Evolutionary conservation across 2,797 vertebrate species (phyloP), one percentile per base, ranked within the genome.

Genomic region (Craterocephalus amniculus): DNA sequence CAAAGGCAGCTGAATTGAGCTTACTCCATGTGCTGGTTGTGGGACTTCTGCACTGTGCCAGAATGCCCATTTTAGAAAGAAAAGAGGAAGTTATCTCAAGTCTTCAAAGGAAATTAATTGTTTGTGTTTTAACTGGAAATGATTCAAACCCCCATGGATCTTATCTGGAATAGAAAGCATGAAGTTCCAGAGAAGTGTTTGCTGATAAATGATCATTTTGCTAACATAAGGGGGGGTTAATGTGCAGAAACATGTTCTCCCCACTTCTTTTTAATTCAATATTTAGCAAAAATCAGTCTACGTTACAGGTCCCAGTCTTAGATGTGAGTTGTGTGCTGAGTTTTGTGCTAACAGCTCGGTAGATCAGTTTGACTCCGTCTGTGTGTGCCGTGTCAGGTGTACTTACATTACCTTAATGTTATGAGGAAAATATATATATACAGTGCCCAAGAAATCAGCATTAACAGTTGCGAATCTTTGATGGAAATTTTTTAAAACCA

Each of bases 221-320:
- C 36, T 67, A 34, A 72, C 49, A 65, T 59, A 6, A 40, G 32
- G 4, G 2, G 45, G 18, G 18, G 58, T 36, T 64, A 35, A 74
- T 65, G 65, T 78, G 80, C 56, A 31, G 6, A 38, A 49, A 48
- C 9, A 31, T 13, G 14, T 13, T n/a, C 40, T 26, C 14, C 24
- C 22, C 35, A 22, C 22, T 56, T 16, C n/a, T 22, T 22, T 71
- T 65, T 58, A 27, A 64, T 65, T 51, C 26, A 36, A 45, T 54
- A 11, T 11, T 58, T 74, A 35, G 6, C 14, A n/a, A 70, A 3
- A 18, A 26, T 54, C 0, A 31, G 43, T 57, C 11, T 51, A 34
- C 13, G n/a, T 58, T 12, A 58, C 31, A 51, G n/a, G 54, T 4
- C 48, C 52, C 6, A 1, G 8, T 6, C 1, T 70, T 55, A 32